Evolutionary conservation across 1,140 invertebrate genomes (phyloP).

Genomic region (Antheraea mylitta): DNA sequence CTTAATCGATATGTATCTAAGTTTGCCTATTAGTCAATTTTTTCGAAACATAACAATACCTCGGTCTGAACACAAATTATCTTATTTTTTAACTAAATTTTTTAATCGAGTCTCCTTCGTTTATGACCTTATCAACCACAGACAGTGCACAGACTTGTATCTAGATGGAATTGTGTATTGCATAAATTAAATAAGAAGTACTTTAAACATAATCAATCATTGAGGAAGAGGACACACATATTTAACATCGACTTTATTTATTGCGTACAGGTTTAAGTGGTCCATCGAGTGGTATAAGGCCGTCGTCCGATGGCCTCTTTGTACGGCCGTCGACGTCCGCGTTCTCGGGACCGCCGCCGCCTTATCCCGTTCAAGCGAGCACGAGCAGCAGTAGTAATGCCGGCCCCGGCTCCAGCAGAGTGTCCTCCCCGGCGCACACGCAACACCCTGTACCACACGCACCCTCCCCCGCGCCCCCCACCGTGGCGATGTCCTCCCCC

Average conservation of each 20-base stretch:
- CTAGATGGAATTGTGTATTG: too few relatives aligned
- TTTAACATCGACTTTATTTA: neutral
- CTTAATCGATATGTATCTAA: too few relatives aligned
- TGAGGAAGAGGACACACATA: neutral
- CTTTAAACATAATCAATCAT: neutral
- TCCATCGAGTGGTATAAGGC: constrained; percentile 29
- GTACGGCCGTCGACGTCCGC: constrained; percentile 51
- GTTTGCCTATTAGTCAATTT: too few relatives aligned
- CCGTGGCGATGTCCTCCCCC: constrained; percentile 90
- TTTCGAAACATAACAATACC: too few relatives aligned
- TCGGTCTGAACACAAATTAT: too few relatives aligned
- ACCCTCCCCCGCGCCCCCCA: constrained; percentile 38
- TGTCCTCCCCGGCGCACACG: constrained; percentile 26
- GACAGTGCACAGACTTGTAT: too few relatives aligned
- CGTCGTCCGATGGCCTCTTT: constrained; percentile 54
- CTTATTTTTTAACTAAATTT: too few relatives aligned
- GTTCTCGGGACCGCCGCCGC: constrained; percentile 50
- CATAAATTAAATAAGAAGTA: neutral
- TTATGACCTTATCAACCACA: too few relatives aligned
- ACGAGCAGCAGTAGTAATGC: constrained; percentile 22
- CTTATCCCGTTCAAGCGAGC: constrained; percentile 39
- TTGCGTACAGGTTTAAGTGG: constrained; percentile 41
- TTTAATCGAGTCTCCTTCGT: too few relatives aligned
- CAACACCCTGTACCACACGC: constrained; percentile 16
- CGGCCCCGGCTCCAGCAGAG: constrained; percentile 23